phyloP scores from a whole-genome alignment of 2,888 invertebrate species.

The Lysandra coridon region DNA sequence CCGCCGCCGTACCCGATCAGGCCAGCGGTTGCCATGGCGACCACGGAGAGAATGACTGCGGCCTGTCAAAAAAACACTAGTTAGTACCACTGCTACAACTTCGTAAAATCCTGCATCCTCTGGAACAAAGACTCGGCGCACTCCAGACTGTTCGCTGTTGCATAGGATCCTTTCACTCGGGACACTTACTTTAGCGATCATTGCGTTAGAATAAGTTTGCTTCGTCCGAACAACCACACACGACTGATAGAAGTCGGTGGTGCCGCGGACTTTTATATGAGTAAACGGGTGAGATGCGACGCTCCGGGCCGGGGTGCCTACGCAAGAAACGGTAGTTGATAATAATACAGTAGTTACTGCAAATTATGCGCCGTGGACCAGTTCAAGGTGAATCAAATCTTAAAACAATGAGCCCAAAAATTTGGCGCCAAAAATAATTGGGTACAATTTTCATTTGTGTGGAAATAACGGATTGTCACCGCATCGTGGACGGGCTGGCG shows the following conservation, averaged over 20 bases:
- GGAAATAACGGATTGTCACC: conserved; percentile 17
- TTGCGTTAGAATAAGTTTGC: conserved; percentile 74
- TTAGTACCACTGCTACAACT: neutral
- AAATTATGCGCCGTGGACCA: conserved; percentile 63
- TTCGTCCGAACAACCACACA: conserved; percentile 75
- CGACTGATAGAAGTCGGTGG: conserved; percentile 70
- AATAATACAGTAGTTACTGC: conserved; percentile 76
- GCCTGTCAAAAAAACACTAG: conserved; percentile 49
- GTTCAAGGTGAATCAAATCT: conserved; percentile 70
- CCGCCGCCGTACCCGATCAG: conserved; percentile 64
- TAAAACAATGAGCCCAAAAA: conserved; percentile 38
- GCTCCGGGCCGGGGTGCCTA: conserved; percentile 56
- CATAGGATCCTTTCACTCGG: conserved; percentile 60
- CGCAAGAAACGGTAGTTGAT: conserved; percentile 78
- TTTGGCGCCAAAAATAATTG: conserved; percentile 20
- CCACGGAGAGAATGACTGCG: conserved; percentile 67
- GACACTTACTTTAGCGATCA: conserved; percentile 77
- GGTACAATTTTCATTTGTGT: neutral
- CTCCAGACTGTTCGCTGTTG: conserved; percentile 19
- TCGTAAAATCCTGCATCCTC: neutral
- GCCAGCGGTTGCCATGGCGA: conserved; percentile 69
- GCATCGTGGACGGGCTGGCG: neutral
- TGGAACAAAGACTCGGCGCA: neutral
- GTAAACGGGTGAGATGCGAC: conserved; percentile 68
- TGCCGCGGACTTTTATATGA: conserved; percentile 74